Conservation (phyloP, 2,888 invertebrate genomes). For the Halictus quadricinctus region DNA sequence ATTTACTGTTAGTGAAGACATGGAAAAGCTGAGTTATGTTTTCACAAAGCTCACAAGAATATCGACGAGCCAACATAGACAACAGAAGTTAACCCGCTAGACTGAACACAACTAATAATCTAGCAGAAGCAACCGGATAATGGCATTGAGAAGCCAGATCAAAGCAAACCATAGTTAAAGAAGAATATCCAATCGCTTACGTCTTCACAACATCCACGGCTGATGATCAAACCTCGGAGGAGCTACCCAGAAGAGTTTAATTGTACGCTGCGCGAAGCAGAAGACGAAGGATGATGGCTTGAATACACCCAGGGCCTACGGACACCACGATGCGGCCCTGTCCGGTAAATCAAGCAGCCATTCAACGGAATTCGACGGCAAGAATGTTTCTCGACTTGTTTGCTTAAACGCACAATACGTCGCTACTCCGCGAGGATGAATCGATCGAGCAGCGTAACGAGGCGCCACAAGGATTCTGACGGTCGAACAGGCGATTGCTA, state of each 20-base stretch:
- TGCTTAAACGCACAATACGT: constrained; percentile 65
- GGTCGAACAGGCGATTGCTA: constrained; percentile 48
- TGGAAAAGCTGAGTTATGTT: too few species aligned
- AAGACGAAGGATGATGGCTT: not conserved
- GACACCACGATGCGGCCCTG: not conserved
- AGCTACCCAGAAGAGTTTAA: not conserved
- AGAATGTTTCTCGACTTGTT: constrained; percentile 65
- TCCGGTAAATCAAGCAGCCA: constrained; percentile 65
- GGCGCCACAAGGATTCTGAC: constrained; percentile 41
- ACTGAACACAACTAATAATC: not conserved
- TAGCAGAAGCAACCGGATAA: not conserved
- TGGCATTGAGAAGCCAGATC: not conserved
- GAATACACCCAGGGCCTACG: not conserved
- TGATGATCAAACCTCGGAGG: not conserved
- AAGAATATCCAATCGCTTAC: not conserved
- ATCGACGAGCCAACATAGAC: too few species aligned
- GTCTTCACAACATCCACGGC: not conserved
- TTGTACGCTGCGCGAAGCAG: not conserved
- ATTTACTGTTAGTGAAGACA: not conserved
- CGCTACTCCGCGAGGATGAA: constrained; percentile 54
- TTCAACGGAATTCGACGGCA: constrained; percentile 63
- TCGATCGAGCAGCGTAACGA: constrained; percentile 53
- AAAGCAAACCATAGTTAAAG: not conserved
- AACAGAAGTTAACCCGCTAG: too few species aligned
- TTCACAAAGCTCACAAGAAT: too few species aligned